These are phyloP conservation scores for Drosophila melanosoma DNA, from an alignment of 2,888 invertebrate species.

Conservation along the genomic window DNA sequence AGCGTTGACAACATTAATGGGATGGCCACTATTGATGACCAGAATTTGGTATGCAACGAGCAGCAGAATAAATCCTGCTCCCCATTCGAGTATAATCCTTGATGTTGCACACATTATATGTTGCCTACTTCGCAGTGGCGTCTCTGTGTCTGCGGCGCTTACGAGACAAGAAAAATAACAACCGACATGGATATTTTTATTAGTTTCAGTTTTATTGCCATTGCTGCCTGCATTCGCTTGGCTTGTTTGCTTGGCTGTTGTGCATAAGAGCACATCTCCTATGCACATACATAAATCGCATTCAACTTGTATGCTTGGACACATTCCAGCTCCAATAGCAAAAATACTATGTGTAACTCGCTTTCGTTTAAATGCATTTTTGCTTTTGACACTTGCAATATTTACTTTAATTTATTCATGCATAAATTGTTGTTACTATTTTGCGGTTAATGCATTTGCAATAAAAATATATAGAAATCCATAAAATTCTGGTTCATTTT, in stretches of 20 bases:
- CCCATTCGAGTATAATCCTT: conserved; percentile 5
- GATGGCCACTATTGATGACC: conserved; percentile 36
- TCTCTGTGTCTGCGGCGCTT: conserved; percentile 32
- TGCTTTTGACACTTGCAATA: conserved; percentile 49
- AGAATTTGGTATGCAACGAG: conserved; percentile 11
- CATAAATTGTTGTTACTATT: conserved; percentile 32
- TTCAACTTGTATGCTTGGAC: conserved; percentile 14
- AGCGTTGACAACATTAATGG: conserved; percentile 61
- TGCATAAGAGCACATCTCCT: conserved; percentile 27
- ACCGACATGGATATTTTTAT: conserved; percentile 50
- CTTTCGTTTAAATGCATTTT: conserved; percentile 42
- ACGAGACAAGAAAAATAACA: conserved; percentile 16
- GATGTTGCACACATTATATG: conserved; percentile 25
- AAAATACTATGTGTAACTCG: not conserved
- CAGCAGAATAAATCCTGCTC: conserved; percentile 6
- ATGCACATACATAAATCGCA: conserved; percentile 46
- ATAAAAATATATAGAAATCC: not conserved
- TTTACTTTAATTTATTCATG: conserved; percentile 50
- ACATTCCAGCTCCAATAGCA: not conserved
- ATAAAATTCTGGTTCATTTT: conserved; percentile 31
- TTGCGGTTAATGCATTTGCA: conserved; percentile 26
- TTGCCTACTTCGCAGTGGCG: conserved; percentile 57
- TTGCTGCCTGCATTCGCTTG: conserved; percentile 17
- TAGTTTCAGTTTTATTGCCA: conserved; percentile 30
- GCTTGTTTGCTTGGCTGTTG: conserved; percentile 21